A percentile compares a stretch with the other conserved stretches of the same genome.
These are phyloP conservation scores for Myotis findleyi DNA, from an alignment of 2,797 vertebrate genomes.

Conservation along the genomic window DNA sequence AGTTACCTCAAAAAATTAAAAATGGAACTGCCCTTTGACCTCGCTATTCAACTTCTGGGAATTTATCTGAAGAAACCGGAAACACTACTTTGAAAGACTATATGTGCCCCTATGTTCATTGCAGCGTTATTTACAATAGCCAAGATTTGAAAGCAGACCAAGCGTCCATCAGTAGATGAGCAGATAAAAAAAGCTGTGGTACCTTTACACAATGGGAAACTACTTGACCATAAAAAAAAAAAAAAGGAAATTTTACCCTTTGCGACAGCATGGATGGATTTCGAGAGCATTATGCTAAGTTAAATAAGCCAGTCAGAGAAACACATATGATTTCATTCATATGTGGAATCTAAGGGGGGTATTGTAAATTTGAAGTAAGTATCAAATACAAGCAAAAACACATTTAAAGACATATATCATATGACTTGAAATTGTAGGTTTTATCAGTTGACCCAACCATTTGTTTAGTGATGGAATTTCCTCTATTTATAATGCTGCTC, in stretches of 20 bases:
- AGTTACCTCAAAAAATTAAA: background rate
- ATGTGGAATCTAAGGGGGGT: background rate
- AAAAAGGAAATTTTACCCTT: background rate
- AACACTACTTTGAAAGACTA: background rate
- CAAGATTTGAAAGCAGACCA: background rate
- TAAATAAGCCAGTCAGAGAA: background rate
- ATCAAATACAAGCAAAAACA: background rate
- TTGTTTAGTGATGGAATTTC: slow-evolving; percentile 28
- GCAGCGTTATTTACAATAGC: background rate
- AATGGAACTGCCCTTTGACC: background rate
- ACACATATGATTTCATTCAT: background rate
- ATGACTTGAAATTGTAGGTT: background rate
- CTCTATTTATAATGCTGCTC: background rate
- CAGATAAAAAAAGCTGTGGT: background rate
- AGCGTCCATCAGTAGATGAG: background rate
- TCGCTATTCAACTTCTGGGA: background rate
- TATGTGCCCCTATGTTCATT: background rate
- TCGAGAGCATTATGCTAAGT: background rate
- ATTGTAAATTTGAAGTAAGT: background rate
- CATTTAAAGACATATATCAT: background rate
- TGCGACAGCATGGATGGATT: background rate
- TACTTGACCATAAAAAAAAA: background rate
- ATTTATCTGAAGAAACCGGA: background rate
- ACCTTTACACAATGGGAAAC: background rate
- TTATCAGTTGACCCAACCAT: background rate